phyloP scores from a whole-genome alignment of 2,888 invertebrate species.

The Crematogaster levior region DNA sequence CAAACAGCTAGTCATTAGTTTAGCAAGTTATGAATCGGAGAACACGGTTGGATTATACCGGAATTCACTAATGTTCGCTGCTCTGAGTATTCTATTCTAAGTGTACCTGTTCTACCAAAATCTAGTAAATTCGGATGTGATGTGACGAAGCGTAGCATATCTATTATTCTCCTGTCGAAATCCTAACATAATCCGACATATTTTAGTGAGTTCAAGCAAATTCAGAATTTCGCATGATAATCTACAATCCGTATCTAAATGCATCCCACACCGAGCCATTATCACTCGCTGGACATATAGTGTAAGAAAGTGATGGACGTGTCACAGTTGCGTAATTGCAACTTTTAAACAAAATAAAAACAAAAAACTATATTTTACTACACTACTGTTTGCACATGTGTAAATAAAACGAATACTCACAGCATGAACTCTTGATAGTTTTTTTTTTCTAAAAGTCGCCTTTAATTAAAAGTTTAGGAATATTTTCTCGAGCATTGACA shows the following conservation, averaged over 20 bases:
- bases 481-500: conserved; percentile 30
- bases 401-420: neutral
- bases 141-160: conserved; percentile 10
- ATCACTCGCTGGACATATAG: neutral
- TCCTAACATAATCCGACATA: conserved; percentile 21
- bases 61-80: neutral
- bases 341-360: conserved; percentile 22
- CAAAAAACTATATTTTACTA: neutral
- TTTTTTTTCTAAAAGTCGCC: neutral
- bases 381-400: neutral
- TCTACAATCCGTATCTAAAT: neutral
- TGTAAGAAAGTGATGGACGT: neutral
- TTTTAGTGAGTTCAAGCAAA: conserved; percentile 21
- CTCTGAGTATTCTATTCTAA: neutral
- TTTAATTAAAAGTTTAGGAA: conserved; percentile 39
- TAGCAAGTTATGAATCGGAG: conserved; percentile 7
- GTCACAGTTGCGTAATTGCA: neutral
- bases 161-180: conserved; percentile 19
- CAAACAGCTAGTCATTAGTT: neutral
- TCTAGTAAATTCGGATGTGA: conserved; percentile 24
- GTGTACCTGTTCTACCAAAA: neutral
- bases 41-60: neutral
- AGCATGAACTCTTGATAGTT: neutral
- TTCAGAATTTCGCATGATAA: conserved; percentile 1
- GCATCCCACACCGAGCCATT: conserved; percentile 7